A percentile compares a stretch with the other conserved stretches of the same genome.
Evolutionary conservation across 2,888 invertebrate genomes (phyloP).

Genomic region (Cerceris rybyensis): DNA sequence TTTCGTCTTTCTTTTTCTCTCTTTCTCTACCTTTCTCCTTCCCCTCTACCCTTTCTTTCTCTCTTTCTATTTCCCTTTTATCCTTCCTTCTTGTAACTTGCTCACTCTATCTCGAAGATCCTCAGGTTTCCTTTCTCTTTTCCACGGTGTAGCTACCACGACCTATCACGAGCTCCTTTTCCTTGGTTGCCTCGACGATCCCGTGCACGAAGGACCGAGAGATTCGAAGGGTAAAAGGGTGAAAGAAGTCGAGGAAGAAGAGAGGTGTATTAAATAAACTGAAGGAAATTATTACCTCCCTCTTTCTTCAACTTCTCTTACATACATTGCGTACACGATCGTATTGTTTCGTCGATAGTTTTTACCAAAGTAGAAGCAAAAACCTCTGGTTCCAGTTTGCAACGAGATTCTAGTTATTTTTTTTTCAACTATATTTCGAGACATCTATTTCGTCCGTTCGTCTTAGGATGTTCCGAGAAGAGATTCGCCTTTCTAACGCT

Average conservation of each 20-base stretch:
- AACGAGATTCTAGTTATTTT: no score
- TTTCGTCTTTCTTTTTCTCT: slow-evolving; percentile 27
- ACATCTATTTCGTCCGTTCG: no score
- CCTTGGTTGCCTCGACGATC: slow-evolving; percentile 30
- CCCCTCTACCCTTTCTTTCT: slow-evolving; percentile 3
- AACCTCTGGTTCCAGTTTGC: no score
- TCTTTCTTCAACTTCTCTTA: background rate
- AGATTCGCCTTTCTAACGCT: background rate
- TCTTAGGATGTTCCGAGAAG: background rate
- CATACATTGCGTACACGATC: background rate
- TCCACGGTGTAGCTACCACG: slow-evolving; percentile 16
- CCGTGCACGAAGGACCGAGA: background rate
- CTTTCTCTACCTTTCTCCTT: slow-evolving; percentile 53
- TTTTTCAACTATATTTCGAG: no score
- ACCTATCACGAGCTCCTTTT: slow-evolving; percentile 37
- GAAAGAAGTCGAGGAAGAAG: background rate
- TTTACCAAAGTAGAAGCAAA: no score
- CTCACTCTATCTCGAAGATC: slow-evolving; percentile 10
- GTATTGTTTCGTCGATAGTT: background rate
- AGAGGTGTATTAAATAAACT: slow-evolving; percentile 27
- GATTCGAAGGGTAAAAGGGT: slow-evolving; percentile 25
- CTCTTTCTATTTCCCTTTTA: background rate
- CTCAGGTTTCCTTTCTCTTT: slow-evolving; percentile 36
- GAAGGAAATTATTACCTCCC: slow-evolving; percentile 18
- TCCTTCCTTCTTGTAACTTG: slow-evolving; percentile 20